Percentiles rank a stretch among this genome's conserved stretches.
Conservation (phyloP, 2,888 invertebrate species). For the Ectobius pallidus region DNA sequence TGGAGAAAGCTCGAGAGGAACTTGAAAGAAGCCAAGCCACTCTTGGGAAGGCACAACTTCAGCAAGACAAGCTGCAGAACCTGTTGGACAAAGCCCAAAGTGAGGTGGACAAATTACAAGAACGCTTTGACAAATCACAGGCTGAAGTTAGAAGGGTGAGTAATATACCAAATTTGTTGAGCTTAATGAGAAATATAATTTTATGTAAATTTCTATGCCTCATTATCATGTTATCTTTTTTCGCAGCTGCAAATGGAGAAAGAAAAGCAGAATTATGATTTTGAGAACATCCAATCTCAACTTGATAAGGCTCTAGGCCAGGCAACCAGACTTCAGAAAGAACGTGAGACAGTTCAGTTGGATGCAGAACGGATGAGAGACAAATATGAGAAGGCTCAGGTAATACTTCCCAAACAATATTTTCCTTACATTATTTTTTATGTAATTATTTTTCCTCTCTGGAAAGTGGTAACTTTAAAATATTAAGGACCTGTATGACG, state of each 20-base stretch:
- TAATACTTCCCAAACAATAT: too few species aligned
- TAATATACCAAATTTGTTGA: too few species aligned
- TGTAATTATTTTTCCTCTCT: too few species aligned
- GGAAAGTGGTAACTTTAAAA: too few species aligned
- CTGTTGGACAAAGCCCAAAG: constrained; percentile 88
- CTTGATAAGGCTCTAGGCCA: constrained; percentile 89
- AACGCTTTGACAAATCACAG: constrained; percentile 82
- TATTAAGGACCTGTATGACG: too few species aligned
- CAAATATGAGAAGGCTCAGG: constrained; percentile 89
- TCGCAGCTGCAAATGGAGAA: constrained; percentile 76
- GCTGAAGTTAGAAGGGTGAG: constrained; percentile 82
- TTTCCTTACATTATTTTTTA: too few species aligned
- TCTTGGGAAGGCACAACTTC: constrained; percentile 87
- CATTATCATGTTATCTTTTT: too few species aligned
- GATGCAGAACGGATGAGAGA: constrained; percentile 87
- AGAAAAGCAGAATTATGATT: constrained; percentile 89
- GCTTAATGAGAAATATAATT: constrained; percentile 22
- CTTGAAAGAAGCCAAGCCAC: constrained; percentile 88
- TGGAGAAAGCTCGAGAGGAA: constrained; percentile 87
- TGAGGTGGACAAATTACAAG: constrained; percentile 88
- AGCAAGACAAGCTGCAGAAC: constrained; percentile 90
- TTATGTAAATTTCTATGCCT: constrained; percentile 12
- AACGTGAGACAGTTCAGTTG: constrained; percentile 81
- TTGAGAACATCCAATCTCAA: constrained; percentile 88
- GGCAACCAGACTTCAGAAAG: constrained; percentile 86